Percentiles rank a stretch among this genome's conserved stretches.
These are phyloP conservation scores for Cybosia mesomella DNA, from an alignment of 2,888 invertebrate species.

Conservation along the genomic window DNA sequence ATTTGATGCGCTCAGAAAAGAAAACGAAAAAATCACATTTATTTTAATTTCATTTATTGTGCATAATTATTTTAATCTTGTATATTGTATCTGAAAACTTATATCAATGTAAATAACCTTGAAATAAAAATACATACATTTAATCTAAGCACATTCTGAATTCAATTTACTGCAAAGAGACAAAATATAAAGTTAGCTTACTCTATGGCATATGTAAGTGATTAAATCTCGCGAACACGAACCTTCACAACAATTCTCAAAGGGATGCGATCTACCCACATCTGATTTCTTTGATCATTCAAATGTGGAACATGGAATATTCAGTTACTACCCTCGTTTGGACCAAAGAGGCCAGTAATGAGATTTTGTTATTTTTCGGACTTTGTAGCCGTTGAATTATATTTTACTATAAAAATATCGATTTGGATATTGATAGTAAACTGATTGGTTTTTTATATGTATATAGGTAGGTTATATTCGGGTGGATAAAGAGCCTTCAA, in stretches of 20 bases:
- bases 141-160: neutral
- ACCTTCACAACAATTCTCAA: constrained; percentile 13
- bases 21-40: neutral
- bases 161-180: neutral
- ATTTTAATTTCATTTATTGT: neutral
- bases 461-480: too few species aligned
- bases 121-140: too few species aligned
- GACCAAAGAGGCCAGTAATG: constrained; percentile 29
- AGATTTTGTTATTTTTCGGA: constrained; percentile 30
- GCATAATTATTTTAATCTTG: too few species aligned
- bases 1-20: too few species aligned
- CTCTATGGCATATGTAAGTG: neutral
- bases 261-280: constrained; percentile 14
- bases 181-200: constrained; percentile 3
- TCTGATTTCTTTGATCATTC: constrained; percentile 51
- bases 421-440: neutral
- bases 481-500: too few species aligned
- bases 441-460: too few species aligned
- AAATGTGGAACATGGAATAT: constrained; percentile 38
- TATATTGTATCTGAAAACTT: too few species aligned
- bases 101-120: too few species aligned
- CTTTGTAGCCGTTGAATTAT: constrained; percentile 4
- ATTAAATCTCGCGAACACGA: constrained; percentile 23
- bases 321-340: constrained; percentile 29
- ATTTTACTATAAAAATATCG: neutral